Percentiles rank a stretch among this genome's conserved stretches.
These are phyloP conservation scores for Ferdinandea cuprea DNA, from an alignment of 2,888 invertebrate genomes.

Conservation along the genomic window DNA sequence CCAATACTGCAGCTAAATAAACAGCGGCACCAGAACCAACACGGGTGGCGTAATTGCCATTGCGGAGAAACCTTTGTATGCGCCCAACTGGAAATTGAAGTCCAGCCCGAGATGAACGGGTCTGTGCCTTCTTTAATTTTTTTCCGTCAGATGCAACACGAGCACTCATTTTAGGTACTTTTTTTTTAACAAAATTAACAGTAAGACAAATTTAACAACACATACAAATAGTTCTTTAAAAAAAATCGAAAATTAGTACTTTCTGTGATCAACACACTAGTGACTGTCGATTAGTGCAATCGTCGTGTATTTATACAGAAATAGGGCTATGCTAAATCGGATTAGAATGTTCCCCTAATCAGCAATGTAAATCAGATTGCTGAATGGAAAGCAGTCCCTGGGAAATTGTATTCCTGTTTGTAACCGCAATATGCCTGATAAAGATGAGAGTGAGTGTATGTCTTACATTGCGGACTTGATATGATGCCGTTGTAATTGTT, in stretches of 20 bases:
- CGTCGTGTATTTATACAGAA: neutral
- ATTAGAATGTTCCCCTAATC: too few species aligned
- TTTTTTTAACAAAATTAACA: neutral
- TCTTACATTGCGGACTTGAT: too few species aligned
- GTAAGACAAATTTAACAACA: neutral
- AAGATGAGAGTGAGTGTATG: too few species aligned
- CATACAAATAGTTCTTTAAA: neutral
- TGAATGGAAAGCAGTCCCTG: too few species aligned
- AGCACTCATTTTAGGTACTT: constrained; percentile 6
- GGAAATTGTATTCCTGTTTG: too few species aligned
- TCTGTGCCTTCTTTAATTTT: neutral
- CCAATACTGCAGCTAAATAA: constrained; percentile 85
- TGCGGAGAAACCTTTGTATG: constrained; percentile 84
- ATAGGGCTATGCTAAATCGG: too few species aligned
- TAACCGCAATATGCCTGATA: too few species aligned
- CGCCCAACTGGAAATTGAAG: constrained; percentile 84
- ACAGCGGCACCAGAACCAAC: constrained; percentile 84
- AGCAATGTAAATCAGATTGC: too few species aligned
- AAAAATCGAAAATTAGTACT: too few species aligned
- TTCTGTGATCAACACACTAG: constrained; percentile 5
- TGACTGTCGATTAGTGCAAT: neutral
- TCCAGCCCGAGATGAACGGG: constrained; percentile 83
- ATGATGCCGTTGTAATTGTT: too few species aligned
- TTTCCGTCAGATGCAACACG: neutral
- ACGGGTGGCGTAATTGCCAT: constrained; percentile 85